Base-by-base conservation (phyloP, 2,797 vertebrate genomes). In the Chaetophractus vellerosus region DNA sequence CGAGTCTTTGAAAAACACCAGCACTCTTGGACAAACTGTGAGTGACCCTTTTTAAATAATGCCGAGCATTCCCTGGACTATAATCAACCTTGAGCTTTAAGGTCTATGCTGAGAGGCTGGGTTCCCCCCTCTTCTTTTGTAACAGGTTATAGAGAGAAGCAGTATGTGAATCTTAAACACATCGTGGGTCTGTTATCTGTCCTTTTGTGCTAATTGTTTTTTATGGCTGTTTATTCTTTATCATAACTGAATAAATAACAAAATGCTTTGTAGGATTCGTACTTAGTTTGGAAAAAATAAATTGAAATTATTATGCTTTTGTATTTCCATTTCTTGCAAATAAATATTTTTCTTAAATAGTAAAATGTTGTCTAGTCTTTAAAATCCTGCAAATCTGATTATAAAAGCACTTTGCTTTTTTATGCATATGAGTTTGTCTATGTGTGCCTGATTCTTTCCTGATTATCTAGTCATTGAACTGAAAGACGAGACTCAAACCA, bases 341-440 rank as follows among this genome's bases (percentile, higher is more conserved):
- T 98, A 98, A 99, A 99, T 98, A 98, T 98, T 98, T 98, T 98
- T 98, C 98, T 98, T 98, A 98, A 98, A 92, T 97, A 97, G 68
- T 74, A 85, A 94, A 90, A 38, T 61, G 61, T 8, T 88, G 90
- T 72, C 83, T 68, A 64, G 88, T 96, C 78, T 95, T 95, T 90
- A 33, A 82, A 87, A 81, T 71, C 45, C 63, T 72, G 24, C 31
- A 33, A 8, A 63, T 36, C 8, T 85, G 66, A 24, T 82, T 93
- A 86, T 87, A 61, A 88, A 86, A 80, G n/a, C 59, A 9, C 28
- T 79, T 80, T 64, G 48, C 61, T 69, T 83, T 81, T 33, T 45
- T 33, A 9, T 28, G 63, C 68, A 9, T 23, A 1, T 36, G 28
- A 23, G 7, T 75, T 24, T 63, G 28, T 28, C 4, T 14, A 0